Evolutionary conservation across 2,797 vertebrate species (phyloP).

Genomic region (Hippopotamyrus pictus): DNA sequence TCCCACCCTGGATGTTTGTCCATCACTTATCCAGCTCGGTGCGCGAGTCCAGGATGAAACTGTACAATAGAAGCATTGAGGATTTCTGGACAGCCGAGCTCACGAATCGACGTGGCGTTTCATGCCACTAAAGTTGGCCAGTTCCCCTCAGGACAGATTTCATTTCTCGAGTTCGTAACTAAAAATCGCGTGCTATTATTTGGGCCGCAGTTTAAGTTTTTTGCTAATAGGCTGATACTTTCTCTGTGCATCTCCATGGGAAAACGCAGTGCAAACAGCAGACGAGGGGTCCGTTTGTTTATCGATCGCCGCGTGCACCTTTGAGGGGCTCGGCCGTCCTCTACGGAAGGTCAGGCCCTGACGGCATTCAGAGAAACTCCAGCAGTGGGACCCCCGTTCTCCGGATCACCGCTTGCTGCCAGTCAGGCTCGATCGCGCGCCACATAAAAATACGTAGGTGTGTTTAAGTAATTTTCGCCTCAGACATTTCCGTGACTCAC

Average conservation of each 20-base stretch:
- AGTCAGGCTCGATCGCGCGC: neutral
- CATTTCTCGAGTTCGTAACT: neutral
- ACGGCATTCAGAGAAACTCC: neutral
- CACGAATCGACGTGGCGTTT: neutral
- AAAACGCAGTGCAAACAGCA: neutral
- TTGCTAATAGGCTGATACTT: neutral
- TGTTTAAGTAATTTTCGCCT: neutral
- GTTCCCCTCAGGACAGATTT: neutral
- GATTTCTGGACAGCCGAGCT: neutral
- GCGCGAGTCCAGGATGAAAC: neutral
- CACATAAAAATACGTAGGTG: neutral
- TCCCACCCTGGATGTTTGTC: neutral
- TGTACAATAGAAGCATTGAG: neutral
- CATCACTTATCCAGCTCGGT: neutral
- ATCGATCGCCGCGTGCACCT: neutral
- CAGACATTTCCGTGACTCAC: neutral
- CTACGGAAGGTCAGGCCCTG: neutral
- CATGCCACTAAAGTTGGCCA: neutral
- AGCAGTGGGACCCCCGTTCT: neutral
- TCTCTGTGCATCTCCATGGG: neutral
- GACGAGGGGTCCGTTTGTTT: neutral
- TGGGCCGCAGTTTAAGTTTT: neutral
- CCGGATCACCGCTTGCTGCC: neutral
- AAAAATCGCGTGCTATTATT: neutral
- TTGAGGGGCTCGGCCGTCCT: neutral